A percentile compares a stretch with the other conserved stretches of the same genome.
Evolutionary conservation across 1,140 invertebrate species (phyloP).

Genomic region (Drosophila trapezifrons): DNA sequence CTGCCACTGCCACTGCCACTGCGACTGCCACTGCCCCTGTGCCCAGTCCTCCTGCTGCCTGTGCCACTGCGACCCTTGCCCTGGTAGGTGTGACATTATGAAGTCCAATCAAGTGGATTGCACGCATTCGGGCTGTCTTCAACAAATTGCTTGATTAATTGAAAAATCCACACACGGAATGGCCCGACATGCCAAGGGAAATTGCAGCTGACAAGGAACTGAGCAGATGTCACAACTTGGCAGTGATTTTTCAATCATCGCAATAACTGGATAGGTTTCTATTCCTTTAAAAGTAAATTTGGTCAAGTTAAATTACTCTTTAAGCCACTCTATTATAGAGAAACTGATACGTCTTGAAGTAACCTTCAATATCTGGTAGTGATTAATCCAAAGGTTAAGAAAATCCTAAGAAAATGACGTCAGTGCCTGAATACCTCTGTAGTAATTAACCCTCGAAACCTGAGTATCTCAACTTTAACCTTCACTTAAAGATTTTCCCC

Average conservation of each 20-base stretch:
- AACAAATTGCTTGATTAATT: conserved; percentile 63
- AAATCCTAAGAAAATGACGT: neutral
- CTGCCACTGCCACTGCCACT: conserved; percentile 6
- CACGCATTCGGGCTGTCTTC: conserved; percentile 45
- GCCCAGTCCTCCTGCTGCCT: neutral
- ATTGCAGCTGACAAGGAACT: conserved; percentile 15
- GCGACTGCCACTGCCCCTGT: neutral
- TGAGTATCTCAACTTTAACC: conserved; percentile 24
- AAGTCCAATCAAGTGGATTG: conserved; percentile 63
- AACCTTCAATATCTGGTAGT: neutral
- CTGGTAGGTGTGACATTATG: conserved; percentile 49
- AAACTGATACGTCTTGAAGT: neutral
- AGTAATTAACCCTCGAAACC: conserved; percentile 6
- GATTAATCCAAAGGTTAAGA: conserved; percentile 7
- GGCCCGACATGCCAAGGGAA: conserved; percentile 8
- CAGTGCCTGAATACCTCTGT: neutral
- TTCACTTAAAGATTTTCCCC: conserved; percentile 6
- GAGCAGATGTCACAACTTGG: conserved; percentile 20
- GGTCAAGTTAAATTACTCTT: too few relatives aligned
- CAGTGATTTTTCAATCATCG: conserved; percentile 45
- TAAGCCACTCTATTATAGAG: too few relatives aligned
- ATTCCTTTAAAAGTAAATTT: too few relatives aligned
- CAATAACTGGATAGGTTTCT: too few relatives aligned
- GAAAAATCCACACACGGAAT: conserved; percentile 46
- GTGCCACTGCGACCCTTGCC: conserved; percentile 35